These are phyloP conservation scores for Anastrepha obliqua DNA, from an alignment of 1,140 invertebrate species.

Conservation along the genomic window DNA sequence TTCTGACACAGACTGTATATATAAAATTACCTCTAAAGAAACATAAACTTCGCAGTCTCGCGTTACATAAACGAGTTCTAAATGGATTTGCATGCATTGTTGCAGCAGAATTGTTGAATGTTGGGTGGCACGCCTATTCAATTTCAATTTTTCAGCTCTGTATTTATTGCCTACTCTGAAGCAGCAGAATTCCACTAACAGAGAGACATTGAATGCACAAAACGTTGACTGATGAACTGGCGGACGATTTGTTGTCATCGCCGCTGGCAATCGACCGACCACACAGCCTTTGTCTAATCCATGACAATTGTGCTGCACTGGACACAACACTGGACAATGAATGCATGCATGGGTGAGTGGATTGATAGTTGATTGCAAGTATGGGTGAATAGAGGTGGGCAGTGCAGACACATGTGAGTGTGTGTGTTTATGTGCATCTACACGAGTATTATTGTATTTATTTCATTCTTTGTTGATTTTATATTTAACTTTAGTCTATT, in stretches of 20 bases:
- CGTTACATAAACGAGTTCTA: slow-evolving; percentile 45
- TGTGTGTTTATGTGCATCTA: neutral
- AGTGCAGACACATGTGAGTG: no score
- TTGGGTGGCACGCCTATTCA: slow-evolving; percentile 33
- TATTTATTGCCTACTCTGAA: neutral
- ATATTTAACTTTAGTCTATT: slow-evolving; percentile 20
- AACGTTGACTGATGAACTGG: neutral
- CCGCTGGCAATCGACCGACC: slow-evolving; percentile 17
- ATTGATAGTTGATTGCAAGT: neutral
- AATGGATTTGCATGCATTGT: slow-evolving; percentile 49
- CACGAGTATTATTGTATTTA: neutral
- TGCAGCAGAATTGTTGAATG: slow-evolving; percentile 15
- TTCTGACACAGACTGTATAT: no score
- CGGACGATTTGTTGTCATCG: slow-evolving; percentile 1
- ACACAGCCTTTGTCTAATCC: slow-evolving; percentile 13
- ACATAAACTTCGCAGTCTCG: slow-evolving; percentile 6
- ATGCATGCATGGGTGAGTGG: slow-evolving; percentile 14
- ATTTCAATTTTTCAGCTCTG: slow-evolving; percentile 16
- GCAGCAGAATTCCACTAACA: neutral
- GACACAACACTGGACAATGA: neutral
- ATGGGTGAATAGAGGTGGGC: neutral
- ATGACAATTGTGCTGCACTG: neutral
- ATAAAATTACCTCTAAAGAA: no score
- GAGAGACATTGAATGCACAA: neutral
- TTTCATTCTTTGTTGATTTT: neutral